Conservation (phyloP, 2,888 invertebrate genomes). For the Tipula unca region DNA sequence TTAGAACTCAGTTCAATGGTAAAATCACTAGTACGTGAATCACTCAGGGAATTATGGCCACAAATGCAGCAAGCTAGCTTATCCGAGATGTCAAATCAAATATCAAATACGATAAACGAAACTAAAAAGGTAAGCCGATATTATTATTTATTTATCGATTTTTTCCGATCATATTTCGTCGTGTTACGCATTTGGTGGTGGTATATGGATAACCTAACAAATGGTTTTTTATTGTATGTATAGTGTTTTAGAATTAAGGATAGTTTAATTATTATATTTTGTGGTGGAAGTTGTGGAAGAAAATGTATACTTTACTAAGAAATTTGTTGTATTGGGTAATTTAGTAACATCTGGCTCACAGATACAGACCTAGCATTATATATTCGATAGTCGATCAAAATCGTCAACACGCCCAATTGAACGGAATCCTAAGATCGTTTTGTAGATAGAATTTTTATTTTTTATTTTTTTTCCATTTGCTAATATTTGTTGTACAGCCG, state of each 20-base stretch:
- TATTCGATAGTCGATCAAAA: too few species aligned
- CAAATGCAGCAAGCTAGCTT: neutral
- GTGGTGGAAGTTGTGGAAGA: neutral
- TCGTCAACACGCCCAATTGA: neutral
- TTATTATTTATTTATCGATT: neutral
- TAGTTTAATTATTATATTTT: neutral
- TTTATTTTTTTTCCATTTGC: neutral
- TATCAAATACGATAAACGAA: neutral
- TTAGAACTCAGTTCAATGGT: neutral
- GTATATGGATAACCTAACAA: neutral
- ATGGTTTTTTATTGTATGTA: neutral
- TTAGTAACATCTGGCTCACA: too few species aligned
- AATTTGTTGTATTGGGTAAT: too few species aligned
- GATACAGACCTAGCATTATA: too few species aligned
- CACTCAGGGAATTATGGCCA: neutral
- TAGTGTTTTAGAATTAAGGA: neutral
- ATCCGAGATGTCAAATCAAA: neutral
- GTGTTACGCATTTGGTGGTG: neutral
- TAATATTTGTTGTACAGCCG: neutral
- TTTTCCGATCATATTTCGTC: neutral
- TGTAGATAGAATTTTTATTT: neutral
- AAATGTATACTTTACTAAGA: too few species aligned
- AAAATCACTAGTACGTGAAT: neutral
- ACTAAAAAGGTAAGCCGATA: neutral
- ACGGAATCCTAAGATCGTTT: neutral